Evolutionary conservation across 2,888 invertebrate species (phyloP), one percentile per base, ranked within the genome.

Genomic region (Rhogogaster chlorosoma): DNA sequence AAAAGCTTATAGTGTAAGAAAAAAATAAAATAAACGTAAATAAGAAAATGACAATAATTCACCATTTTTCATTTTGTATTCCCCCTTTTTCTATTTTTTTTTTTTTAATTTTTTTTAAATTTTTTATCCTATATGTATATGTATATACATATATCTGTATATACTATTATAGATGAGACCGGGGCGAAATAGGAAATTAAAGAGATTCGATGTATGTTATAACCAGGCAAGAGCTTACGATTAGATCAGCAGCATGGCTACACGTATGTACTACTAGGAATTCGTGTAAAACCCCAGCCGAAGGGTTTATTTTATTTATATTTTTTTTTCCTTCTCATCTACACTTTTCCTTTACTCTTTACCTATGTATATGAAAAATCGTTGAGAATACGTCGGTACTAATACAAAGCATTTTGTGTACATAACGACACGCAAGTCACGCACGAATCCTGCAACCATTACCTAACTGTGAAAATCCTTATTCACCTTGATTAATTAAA

Each of bases 391-490:
- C 32, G 29, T 53, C 0, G n/a, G n/a, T n/a, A 32, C 32, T 67
- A 32, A 67, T 67, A 67, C 32, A 7, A 67, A 67, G 5, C 12
- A 67, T 67, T 67, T 67, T 67, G 32, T 32, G 45, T 45, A 57
- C 22, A 67, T 32, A 15, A 12, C 32, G 67, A 67, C 67, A 67
- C 67, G 67, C 32, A 67, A 32, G 67, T 67, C 67, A 67, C 67
- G 67, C 29, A 32, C 18, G 29, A 67, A 32, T 29, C 32, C 29
- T 18, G 32, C 26, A 18, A 18, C 67, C 29, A 67, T 45, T 45
- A 45, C 45, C 61, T 12, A 22, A 61, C 61, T 61, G 10, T 26
- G n/a, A 61, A 61, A 61, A 61, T 61, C 61, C 26, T 61, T 49
- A 49, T 53, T 61, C 12, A 61, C 10, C 61, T 26, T 61, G 61